phyloP scores from a whole-genome alignment of 1,140 invertebrate species.

The Brachionus asplanchnoidis region DNA sequence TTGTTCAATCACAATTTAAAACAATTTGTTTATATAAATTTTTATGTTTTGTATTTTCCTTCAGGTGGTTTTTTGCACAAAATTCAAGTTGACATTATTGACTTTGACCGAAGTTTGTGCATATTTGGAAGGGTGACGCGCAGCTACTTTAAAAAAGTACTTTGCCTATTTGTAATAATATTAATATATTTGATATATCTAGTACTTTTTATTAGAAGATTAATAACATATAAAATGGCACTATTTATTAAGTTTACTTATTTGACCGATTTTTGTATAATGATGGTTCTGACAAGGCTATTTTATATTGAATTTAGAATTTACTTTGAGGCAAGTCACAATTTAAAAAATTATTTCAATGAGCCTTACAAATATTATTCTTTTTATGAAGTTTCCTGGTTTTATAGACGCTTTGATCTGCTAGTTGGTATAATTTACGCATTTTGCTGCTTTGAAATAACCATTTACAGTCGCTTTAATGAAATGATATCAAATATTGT shows the following conservation, averaged over 20 bases:
- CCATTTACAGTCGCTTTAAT: not conserved
- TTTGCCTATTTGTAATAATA: not conserved
- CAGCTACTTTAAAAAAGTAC: not conserved
- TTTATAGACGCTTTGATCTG: not conserved
- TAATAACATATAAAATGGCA: not conserved
- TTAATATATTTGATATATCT: not conserved
- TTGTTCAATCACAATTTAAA: slow-evolving; percentile 18
- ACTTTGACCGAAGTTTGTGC: not conserved
- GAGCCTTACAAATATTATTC: not conserved
- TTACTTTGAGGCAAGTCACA: not conserved
- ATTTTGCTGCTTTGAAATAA: not conserved
- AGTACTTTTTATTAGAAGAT: not conserved
- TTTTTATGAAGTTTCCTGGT: not conserved
- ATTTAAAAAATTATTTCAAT: not conserved
- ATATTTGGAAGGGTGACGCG: not conserved
- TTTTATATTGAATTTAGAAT: slow-evolving; percentile 13
- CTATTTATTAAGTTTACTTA: not conserved
- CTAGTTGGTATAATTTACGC: slow-evolving; percentile 8
- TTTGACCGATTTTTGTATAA: not conserved
- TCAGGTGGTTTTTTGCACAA: slow-evolving; percentile 18
- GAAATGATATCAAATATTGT: slow-evolving; percentile 34
- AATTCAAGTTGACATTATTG: not conserved
- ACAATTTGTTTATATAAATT: slow-evolving; percentile 32
- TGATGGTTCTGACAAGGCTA: not conserved
- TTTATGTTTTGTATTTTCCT: slow-evolving; percentile 20